Base-by-base conservation (phyloP, 2,888 invertebrate species). In the Lordiphosa fenestrarum region DNA sequence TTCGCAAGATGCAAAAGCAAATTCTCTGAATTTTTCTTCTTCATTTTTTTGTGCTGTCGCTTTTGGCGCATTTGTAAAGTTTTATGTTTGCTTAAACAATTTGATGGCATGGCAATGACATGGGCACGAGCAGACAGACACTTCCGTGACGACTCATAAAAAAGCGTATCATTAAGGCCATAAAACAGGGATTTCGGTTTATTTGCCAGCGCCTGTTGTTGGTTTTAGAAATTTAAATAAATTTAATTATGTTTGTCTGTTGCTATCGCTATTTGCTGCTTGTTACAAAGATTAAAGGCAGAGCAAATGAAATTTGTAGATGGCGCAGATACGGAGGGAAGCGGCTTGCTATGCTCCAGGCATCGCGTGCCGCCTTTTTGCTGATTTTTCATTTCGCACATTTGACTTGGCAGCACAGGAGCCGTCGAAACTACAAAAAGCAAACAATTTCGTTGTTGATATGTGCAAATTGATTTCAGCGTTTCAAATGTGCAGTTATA, bases 391-490 rank as follows among this genome's bases (percentile, higher is more conserved):
- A 78, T 74, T 82, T 82, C 68, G 62, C 75, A 74, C 75, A 59
- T 64, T 73, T 67, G 60, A 59, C 48, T 73, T 58, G 48, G 42
- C 30, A 44, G 42, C 42, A 25, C 39, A 44, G 33, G 30, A 30
- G 30, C 30, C 30, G 30, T 30, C 10, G 30, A 10, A 30, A 30
- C 30, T 30, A 30, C 30, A 30, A 10, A 44, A 75, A 70, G 80
- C 77, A 82, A 77, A 77, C 77, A 77, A 71, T 82, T 82, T 84
- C 78, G 78, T 69, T 78, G 82, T 82, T 84, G 84, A 82, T 78
- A 82, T 84, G 82, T 84, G 84, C 82, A 82, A 82, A 82, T 82
- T 84, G 81, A 78, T 78, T 78, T 78, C 69, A 75, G 69, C 74
- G 70, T 71, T 74, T 83, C 57, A 83, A 83, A 78, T 78, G 65